Base-by-base conservation (phyloP, 2,113 vertebrate species). In the Epinephelus lanceolatus region DNA sequence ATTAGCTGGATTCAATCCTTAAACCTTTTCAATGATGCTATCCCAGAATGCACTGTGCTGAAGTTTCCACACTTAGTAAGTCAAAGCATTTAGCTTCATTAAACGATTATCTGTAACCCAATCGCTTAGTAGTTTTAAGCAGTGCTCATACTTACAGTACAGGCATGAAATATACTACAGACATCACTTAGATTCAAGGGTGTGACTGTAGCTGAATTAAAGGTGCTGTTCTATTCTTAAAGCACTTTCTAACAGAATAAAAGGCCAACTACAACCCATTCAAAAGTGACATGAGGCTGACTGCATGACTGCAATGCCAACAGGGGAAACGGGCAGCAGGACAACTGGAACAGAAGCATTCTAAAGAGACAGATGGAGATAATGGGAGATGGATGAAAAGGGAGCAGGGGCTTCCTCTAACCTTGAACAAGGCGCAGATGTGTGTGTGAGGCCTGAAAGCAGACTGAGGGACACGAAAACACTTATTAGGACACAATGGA, bases 371-470 rank as follows among this genome's bases (percentile, higher is more conserved):
- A 27, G 17, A 67, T 3, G 15, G 19, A 52, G 33, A 49, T 51
- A 49, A 66, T 70, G 66, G 45, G 67, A 45, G n/a, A 61, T 66
- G 73, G 45, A 49, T 61, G 56, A 49, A 67, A 63, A 25, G 6
- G 66, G 52, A 40, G 51, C 4, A 23, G 63, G n/a, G 51, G 71
- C 23, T 51, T 80, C 63, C 30, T 88, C 94, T 95, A 89, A 95
- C 94, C 94, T 95, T 95, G 92, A 94, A 95, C 69, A 91, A 77
- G 86, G 90, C 78, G 82, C 89, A 89, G 94, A 94, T 90, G 90
- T 94, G 93, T 51, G 87, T 89, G 79, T 93, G 91, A 86, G 92
- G 87, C 91, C 94, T 94, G 92, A 95, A 95, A 63, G 94, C 93
- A 93, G 94, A 95, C 95, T 95, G 91, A 69, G 76, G 94, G 95